A percentile compares a stretch with the other conserved stretches of the same genome.
These are phyloP conservation scores for Conopomorpha cramerella DNA, from an alignment of 1,140 invertebrate species.

Conservation along the genomic window DNA sequence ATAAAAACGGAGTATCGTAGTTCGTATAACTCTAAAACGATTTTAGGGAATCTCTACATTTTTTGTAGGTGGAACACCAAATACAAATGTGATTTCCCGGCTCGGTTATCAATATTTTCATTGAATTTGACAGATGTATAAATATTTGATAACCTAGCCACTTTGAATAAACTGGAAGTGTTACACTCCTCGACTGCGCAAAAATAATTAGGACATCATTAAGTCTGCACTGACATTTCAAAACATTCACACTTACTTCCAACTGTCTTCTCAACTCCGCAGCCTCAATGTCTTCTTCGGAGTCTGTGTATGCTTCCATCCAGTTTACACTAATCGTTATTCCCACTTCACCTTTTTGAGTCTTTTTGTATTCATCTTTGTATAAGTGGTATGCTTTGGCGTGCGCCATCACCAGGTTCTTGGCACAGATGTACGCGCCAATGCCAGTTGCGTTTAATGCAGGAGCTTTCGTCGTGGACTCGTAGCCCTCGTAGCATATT, in stretches of 20 bases:
- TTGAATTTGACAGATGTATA: too few relatives aligned
- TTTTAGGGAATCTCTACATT: background rate
- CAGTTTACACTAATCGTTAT: slow-evolving; percentile 61
- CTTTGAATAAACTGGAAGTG: too few relatives aligned
- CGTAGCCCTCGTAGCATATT: background rate
- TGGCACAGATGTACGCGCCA: slow-evolving; percentile 24
- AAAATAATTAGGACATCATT: background rate
- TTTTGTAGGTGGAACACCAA: background rate
- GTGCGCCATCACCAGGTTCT: slow-evolving; percentile 60
- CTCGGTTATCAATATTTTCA: too few relatives aligned
- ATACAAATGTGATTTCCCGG: too few relatives aligned
- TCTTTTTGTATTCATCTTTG: slow-evolving; percentile 9
- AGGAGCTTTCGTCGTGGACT: background rate
- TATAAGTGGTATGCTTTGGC: slow-evolving; percentile 63
- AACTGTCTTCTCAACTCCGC: slow-evolving; percentile 33
- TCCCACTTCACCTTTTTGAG: slow-evolving; percentile 50
- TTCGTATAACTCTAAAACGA: background rate
- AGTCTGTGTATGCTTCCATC: slow-evolving; percentile 52
- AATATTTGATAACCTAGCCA: too few relatives aligned
- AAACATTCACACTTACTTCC: slow-evolving; percentile 17
- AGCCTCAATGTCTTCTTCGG: slow-evolving; percentile 51
- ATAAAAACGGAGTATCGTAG: too few relatives aligned
- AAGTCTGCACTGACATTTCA: too few relatives aligned
- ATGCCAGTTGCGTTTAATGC: background rate
- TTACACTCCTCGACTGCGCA: too few relatives aligned